phyloP scores from a whole-genome alignment of 1,140 invertebrate species.

The Drosophila takahashii region DNA sequence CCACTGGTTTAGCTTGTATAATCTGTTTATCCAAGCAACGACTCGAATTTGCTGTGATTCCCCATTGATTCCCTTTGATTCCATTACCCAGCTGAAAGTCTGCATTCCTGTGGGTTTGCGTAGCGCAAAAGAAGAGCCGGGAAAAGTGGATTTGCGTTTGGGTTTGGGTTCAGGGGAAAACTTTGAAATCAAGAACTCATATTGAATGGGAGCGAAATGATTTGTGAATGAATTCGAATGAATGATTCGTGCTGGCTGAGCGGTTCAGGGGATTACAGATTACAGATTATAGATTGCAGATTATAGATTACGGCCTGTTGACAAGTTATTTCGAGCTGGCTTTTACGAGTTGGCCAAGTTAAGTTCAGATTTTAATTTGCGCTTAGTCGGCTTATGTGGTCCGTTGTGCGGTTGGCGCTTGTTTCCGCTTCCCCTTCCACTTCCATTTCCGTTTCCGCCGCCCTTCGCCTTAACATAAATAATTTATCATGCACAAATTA shows the following conservation, averaged over 20 bases:
- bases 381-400: constrained; percentile 53
- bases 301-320: constrained; percentile 25
- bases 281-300: no score
- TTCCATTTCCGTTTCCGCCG: constrained; percentile 17
- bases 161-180: neutral
- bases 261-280: constrained; percentile 30
- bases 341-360: constrained; percentile 35
- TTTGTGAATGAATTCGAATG: constrained; percentile 47
- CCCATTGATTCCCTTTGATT: constrained; percentile 44
- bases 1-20: constrained; percentile 18
- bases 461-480: constrained; percentile 76
- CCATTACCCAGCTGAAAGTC: constrained; percentile 18
- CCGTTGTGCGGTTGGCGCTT: constrained; percentile 26
- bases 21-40: constrained; percentile 53
- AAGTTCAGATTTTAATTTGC: constrained; percentile 57
- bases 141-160: neutral
- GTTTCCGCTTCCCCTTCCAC: constrained; percentile 15
- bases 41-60: constrained; percentile 36
- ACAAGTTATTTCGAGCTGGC: constrained; percentile 30
- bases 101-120: constrained; percentile 26
- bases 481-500: constrained; percentile 84
- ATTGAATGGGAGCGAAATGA: constrained; percentile 40
- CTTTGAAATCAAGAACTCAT: constrained; percentile 20
- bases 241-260: constrained; percentile 39
- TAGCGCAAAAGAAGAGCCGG: neutral